Base-by-base conservation (phyloP, 2,797 vertebrate species). In the Octomys mimax region DNA sequence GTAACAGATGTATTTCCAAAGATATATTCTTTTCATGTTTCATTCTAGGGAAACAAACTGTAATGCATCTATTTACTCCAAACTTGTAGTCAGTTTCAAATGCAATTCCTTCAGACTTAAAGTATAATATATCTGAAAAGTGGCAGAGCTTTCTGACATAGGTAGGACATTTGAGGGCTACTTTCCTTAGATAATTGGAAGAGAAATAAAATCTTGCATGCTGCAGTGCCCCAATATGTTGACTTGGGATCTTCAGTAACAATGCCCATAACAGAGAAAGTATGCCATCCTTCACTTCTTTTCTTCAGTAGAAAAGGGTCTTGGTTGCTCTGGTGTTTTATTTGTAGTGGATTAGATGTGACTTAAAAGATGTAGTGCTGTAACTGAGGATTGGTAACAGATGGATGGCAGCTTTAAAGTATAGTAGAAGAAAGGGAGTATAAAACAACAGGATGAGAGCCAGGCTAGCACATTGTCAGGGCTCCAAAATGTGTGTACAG, bases 361-460 rank as follows among this genome's bases (percentile, higher is more conserved):
- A 94, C 49, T 92, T 28, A 62, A 77, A 91, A 66, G 87, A 49
- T 39, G 64, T 49, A 57, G 49, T 57, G 83, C 80, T 87, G 22
- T 88, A 71, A 84, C 62, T 80, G 68, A 87, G 31, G 86, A 86
- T 24, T 11, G 91, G 36, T 26, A 92, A 52, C 70, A 36, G 21
- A 80, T 81, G n/a, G 24, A 21, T 85, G 49, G 85, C 87, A 21
- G 87, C 85, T 93, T 97, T 24, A 86, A 96, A 95, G 75, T 42
- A 94, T 7, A 79, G 21, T 57, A 3, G 31, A 87, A 22, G 36
- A 94, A 94, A 86, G 46, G 14, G 42, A 92, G 59, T 39, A 4
- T 31, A 16, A 82, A 95, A 78, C 0, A 21, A 80, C 24, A 85
- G 46, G 81, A 62, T 66, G 42, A 89, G 42, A 90, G 77, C 6